Conservation (phyloP, 2,797 vertebrate species). For the Spinus olivaceus region DNA sequence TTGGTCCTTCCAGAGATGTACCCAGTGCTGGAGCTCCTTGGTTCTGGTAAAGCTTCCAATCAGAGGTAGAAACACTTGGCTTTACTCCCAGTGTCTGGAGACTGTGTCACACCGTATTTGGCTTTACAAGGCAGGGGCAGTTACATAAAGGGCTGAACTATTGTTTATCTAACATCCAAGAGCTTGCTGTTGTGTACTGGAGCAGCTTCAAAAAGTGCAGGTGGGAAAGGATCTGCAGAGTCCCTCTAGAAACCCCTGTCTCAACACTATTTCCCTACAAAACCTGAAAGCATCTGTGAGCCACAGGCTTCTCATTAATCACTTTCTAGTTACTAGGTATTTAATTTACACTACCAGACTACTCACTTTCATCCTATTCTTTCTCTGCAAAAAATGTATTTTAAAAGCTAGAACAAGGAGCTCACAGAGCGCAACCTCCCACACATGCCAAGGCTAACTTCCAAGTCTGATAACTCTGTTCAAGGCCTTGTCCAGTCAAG, state of each 20-base stretch:
- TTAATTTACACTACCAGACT: background rate
- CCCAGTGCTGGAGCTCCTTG: background rate
- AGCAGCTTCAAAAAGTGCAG: background rate
- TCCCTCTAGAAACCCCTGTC: background rate
- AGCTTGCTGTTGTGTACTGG: background rate
- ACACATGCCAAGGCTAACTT: background rate
- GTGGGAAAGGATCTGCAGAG: background rate
- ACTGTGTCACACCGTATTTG: background rate
- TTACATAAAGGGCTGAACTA: conserved; percentile 26
- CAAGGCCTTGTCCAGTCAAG: background rate
- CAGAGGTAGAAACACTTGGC: background rate
- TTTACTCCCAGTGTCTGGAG: background rate
- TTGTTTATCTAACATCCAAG: background rate
- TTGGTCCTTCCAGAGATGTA: background rate
- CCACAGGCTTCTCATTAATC: background rate
- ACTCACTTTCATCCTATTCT: background rate
- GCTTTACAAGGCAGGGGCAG: background rate
- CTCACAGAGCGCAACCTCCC: background rate
- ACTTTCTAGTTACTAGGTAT: background rate
- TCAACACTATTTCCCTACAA: background rate
- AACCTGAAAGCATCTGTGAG: background rate
- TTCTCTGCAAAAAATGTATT: background rate
- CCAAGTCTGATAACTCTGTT: too few relatives aligned
- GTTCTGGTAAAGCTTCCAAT: background rate
- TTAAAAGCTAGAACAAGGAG: background rate